phyloP scores from a whole-genome alignment of 2,113 vertebrate species.

The Brachyhypopomus occidentalis region DNA sequence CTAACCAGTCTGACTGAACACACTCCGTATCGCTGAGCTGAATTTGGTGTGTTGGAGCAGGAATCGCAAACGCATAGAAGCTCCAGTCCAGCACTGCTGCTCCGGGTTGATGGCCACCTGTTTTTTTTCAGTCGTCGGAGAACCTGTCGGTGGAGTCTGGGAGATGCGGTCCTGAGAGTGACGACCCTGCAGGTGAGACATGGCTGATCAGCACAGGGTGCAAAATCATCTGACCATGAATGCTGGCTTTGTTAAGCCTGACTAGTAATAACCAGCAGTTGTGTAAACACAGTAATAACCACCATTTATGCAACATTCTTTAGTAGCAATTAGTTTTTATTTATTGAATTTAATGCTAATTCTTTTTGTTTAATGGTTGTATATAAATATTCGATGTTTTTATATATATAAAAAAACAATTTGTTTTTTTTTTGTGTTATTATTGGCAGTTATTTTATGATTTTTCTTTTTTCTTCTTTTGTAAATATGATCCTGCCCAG shows the following conservation, averaged over 20 bases:
- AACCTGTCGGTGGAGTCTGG: slow-evolving; percentile 89
- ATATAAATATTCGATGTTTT: neutral
- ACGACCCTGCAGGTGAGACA: slow-evolving; percentile 82
- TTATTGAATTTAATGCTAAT: no score
- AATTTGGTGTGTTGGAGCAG: no score
- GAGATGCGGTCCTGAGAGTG: slow-evolving; percentile 85
- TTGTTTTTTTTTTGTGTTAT: neutral
- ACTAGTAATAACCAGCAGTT: neutral
- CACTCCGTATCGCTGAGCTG: no score
- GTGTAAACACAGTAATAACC: no score
- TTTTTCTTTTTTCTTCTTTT: neutral
- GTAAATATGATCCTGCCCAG: neutral
- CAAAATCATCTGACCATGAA: no score
- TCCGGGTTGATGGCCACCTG: neutral
- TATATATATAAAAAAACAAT: neutral
- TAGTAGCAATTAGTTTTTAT: no score
- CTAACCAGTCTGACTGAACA: no score
- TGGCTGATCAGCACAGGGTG: neutral
- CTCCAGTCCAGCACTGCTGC: neutral
- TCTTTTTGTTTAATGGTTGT: neutral
- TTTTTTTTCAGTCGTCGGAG: slow-evolving; percentile 84
- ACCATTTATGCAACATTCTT: no score
- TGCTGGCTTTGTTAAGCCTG: neutral
- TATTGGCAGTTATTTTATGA: no score
- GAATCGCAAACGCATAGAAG: no score